A percentile compares a stretch with the other conserved stretches of the same genome.
phyloP scores from a whole-genome alignment of 2,113 vertebrate species.

The Eulemur macaco region DNA sequence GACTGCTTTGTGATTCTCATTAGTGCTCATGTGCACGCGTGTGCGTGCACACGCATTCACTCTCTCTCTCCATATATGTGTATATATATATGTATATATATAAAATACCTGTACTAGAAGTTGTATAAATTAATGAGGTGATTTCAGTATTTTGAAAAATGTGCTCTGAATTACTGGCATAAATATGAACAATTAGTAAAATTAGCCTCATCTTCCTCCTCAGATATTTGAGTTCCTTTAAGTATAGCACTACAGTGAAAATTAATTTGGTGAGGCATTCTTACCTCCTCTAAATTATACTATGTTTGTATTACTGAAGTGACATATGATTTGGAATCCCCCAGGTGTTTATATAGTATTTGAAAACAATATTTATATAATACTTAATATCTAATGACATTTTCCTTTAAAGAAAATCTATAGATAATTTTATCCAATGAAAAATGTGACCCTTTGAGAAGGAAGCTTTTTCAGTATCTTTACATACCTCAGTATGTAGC shows the following conservation, averaged over 20 bases:
- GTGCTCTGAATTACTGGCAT: not conserved
- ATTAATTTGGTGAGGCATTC: not conserved
- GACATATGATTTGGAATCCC: not conserved
- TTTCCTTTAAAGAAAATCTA: not conserved
- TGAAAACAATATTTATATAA: not conserved
- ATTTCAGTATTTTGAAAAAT: constrained; percentile 25
- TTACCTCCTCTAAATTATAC: not conserved
- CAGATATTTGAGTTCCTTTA: constrained; percentile 43
- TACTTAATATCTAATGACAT: not conserved
- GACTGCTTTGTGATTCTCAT: too few species aligned
- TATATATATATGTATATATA: not conserved
- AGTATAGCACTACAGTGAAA: not conserved
- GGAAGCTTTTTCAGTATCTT: not conserved
- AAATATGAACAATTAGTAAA: not conserved
- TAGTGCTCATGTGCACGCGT: too few species aligned
- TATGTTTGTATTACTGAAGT: not conserved
- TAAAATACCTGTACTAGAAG: not conserved
- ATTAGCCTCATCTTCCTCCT: not conserved
- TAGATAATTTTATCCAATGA: not conserved
- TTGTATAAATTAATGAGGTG: not conserved
- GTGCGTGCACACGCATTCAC: not conserved
- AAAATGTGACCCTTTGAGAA: not conserved
- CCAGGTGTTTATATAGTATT: not conserved
- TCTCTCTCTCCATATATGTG: not conserved
- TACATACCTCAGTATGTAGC: not conserved